Conservation (phyloP, 2,888 invertebrate species). For the Mythimna albipuncta region DNA sequence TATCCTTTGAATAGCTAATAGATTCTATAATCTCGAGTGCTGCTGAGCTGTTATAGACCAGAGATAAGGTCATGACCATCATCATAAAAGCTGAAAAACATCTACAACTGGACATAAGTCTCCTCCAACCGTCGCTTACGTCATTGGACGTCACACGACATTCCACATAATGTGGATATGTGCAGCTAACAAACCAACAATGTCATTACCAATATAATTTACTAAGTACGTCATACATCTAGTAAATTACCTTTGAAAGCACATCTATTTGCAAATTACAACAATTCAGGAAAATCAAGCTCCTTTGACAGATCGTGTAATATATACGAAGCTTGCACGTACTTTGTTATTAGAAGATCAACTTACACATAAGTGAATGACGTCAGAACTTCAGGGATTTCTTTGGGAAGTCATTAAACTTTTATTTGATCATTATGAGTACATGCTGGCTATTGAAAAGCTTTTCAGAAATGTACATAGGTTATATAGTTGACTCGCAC, state of each 20-base stretch:
- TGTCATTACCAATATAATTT: slow-evolving; percentile 18
- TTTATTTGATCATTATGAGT: slow-evolving; percentile 1
- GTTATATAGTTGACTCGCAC: no score
- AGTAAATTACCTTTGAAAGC: slow-evolving; percentile 20
- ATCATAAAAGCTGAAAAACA: no score
- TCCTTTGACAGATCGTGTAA: slow-evolving; percentile 15
- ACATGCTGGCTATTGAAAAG: not conserved
- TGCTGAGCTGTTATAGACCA: no score
- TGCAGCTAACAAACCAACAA: slow-evolving; percentile 19
- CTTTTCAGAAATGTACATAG: no score
- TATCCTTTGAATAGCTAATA: no score
- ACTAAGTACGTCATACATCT: not conserved
- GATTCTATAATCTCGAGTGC: no score
- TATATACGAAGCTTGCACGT: slow-evolving; percentile 13
- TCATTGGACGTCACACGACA: not conserved
- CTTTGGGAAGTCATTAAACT: not conserved
- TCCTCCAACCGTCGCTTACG: not conserved
- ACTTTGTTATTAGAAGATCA: slow-evolving; percentile 22
- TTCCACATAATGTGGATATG: not conserved
- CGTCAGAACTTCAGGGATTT: slow-evolving; percentile 12
- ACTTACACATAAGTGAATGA: slow-evolving; percentile 17
- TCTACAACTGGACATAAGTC: not conserved
- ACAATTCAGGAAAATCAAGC: slow-evolving; percentile 43
- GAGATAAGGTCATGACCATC: no score
- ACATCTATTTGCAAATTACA: slow-evolving; percentile 16